These are phyloP conservation scores for Meda fulgida DNA, from an alignment of 2,797 vertebrate genomes.

Conservation along the genomic window DNA sequence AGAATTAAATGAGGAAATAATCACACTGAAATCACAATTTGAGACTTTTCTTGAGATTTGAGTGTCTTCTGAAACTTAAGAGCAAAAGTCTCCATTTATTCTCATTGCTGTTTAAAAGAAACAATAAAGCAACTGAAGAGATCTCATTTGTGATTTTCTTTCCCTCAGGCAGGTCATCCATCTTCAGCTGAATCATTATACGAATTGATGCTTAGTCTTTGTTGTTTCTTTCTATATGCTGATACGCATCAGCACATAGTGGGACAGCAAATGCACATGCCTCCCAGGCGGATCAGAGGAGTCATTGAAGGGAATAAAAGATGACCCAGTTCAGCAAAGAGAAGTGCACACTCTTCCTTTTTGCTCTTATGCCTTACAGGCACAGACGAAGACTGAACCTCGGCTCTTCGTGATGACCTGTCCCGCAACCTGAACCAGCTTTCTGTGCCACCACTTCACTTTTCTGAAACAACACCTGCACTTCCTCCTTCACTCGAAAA, in stretches of 20 bases:
- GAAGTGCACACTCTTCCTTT: conserved; percentile 38
- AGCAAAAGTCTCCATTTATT: conserved; percentile 12
- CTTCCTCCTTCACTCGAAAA: background rate
- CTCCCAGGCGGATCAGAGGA: conserved; percentile 37
- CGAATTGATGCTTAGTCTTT: conserved; percentile 25
- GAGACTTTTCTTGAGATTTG: background rate
- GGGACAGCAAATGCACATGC: background rate
- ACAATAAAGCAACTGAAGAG: conserved; percentile 18
- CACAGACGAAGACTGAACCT: conserved; percentile 19
- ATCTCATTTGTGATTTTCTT: conserved; percentile 39
- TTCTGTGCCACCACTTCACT: conserved; percentile 8
- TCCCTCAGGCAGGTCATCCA: conserved; percentile 32
- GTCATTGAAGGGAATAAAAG: conserved; percentile 19
- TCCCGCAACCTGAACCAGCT: conserved; percentile 15
- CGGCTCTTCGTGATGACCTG: background rate
- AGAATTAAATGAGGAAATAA: background rate
- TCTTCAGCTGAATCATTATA: conserved; percentile 37
- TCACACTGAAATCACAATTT: background rate
- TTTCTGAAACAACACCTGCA: background rate
- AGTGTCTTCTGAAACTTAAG: background rate
- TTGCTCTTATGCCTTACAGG: conserved; percentile 25
- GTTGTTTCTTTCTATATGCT: conserved; percentile 22
- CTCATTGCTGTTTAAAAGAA: conserved; percentile 6
- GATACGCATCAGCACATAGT: background rate
- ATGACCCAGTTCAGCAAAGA: conserved; percentile 5